phyloP scores from a whole-genome alignment of 2,888 invertebrate genomes.

The Habrosyne pyritoides region DNA sequence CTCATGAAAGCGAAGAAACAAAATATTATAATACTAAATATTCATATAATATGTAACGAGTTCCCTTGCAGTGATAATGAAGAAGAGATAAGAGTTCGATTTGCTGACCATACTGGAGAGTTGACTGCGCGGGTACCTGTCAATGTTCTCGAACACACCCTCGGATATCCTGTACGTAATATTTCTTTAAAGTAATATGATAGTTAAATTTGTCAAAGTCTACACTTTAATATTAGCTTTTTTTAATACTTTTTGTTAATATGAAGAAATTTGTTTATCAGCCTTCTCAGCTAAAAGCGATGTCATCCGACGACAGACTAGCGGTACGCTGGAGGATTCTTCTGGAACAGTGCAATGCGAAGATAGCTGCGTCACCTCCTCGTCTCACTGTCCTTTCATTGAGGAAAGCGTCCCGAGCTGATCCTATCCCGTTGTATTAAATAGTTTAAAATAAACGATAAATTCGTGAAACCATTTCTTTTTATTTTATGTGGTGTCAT shows the following conservation, averaged over 20 bases:
- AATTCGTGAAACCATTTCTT: background rate
- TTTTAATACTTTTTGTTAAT: no score
- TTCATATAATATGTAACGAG: no score
- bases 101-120: constrained; percentile 88
- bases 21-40: no score
- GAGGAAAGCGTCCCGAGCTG: constrained; percentile 63
- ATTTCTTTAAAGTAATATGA: no score
- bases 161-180: constrained; percentile 82
- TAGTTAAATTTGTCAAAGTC: no score
- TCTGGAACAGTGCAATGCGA: constrained; percentile 85
- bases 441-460: background rate
- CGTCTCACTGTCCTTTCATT: constrained; percentile 62
- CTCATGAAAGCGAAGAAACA: no score
- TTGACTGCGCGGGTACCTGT: constrained; percentile 83
- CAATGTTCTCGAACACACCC: constrained; percentile 82
- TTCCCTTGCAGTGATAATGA: constrained; percentile 42
- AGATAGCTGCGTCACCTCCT: constrained; percentile 70
- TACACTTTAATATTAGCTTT: no score
- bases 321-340: constrained; percentile 86
- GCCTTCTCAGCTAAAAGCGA: constrained; percentile 78
- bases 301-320: constrained; percentile 78
- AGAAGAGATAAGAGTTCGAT: constrained; percentile 84
- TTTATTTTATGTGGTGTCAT: background rate
- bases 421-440: constrained; percentile 73
- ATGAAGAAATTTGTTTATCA: constrained; percentile 38